Evolutionary conservation across 2,888 invertebrate genomes (phyloP).

Genomic region (Rhagonycha lutea): DNA sequence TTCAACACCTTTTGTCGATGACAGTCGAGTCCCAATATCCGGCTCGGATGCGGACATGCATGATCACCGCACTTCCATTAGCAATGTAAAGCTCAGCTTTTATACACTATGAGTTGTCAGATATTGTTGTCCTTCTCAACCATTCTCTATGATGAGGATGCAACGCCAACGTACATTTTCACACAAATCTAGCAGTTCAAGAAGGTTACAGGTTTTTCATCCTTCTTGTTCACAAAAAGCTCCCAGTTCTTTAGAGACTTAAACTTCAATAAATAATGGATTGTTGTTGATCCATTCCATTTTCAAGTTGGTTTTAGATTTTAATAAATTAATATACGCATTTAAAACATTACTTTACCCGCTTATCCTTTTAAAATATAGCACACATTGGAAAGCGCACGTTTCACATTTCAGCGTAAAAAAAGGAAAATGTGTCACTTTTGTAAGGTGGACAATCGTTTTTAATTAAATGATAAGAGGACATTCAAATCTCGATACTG

Average conservation of each 20-base stretch:
- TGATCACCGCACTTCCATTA: conserved; percentile 38
- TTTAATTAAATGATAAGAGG: conserved; percentile 11
- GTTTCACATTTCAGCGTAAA: not conserved
- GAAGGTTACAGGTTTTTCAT: conserved; percentile 15
- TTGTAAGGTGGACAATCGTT: not conserved
- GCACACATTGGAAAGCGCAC: not conserved
- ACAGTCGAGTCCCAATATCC: conserved; percentile 39
- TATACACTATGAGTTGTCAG: conserved; percentile 9
- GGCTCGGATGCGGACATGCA: conserved; percentile 37
- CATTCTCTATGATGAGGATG: conserved; percentile 19
- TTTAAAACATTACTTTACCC: not conserved
- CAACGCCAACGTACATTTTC: conserved; percentile 16
- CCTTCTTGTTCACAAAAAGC: conserved; percentile 11
- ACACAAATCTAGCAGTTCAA: conserved; percentile 12
- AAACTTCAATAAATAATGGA: conserved; percentile 18
- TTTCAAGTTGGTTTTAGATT: conserved; percentile 4
- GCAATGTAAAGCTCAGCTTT: conserved; percentile 28
- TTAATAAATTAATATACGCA: conserved; percentile 11
- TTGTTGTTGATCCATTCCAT: conserved; percentile 12
- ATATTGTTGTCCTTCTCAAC: conserved; percentile 9
- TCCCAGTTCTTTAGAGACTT: conserved; percentile 13
- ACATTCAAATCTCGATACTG: conserved; percentile 2
- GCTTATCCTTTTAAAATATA: not conserved
- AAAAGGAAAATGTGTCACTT: not conserved
- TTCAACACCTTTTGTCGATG: conserved; percentile 42